phyloP scores from a whole-genome alignment of 92 coral and sea anemone species.

The Plumapathes pennacea region DNA sequence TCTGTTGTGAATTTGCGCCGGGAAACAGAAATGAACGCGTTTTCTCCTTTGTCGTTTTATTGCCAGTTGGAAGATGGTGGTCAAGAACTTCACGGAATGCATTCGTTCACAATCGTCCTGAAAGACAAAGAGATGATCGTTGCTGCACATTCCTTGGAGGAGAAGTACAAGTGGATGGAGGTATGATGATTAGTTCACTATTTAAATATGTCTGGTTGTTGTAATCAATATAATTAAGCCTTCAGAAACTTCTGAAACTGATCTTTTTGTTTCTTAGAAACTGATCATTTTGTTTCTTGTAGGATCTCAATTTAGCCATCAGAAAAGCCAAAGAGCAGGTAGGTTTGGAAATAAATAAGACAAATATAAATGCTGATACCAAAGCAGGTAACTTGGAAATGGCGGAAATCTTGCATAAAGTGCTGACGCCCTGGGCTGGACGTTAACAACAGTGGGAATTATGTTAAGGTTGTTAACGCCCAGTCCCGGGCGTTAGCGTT shows the following conservation, averaged over 20 bases:
- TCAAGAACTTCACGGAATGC: constrained; percentile 88
- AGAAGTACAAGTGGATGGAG: constrained; percentile 97
- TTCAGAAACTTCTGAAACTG: background rate
- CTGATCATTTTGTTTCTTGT: background rate
- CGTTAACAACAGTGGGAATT: no score
- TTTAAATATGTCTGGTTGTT: no score
- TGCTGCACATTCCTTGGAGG: constrained; percentile 87
- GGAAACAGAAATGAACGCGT: no score
- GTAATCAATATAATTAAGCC: background rate
- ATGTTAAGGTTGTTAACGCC: no score
- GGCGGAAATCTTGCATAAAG: no score
- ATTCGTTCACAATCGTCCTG: constrained; percentile 64
- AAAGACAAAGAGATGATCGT: constrained; percentile 61
- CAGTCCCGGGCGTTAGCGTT: no score
- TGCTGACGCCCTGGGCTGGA: no score
- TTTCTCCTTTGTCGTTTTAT: background rate
- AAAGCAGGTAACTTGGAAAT: no score
- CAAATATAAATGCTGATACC: no score
- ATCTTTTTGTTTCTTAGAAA: background rate
- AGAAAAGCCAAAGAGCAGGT: constrained; percentile 77
- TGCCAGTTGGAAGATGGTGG: constrained; percentile 70
- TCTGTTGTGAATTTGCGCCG: no score
- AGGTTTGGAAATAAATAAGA: no score
- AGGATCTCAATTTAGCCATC: constrained; percentile 84
- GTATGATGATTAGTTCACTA: constrained; percentile 20